A percentile compares a stretch with the other conserved stretches of the same genome.
Conservation (phyloP, 2,113 vertebrate species). For the Paedocypris sp. region DNA sequence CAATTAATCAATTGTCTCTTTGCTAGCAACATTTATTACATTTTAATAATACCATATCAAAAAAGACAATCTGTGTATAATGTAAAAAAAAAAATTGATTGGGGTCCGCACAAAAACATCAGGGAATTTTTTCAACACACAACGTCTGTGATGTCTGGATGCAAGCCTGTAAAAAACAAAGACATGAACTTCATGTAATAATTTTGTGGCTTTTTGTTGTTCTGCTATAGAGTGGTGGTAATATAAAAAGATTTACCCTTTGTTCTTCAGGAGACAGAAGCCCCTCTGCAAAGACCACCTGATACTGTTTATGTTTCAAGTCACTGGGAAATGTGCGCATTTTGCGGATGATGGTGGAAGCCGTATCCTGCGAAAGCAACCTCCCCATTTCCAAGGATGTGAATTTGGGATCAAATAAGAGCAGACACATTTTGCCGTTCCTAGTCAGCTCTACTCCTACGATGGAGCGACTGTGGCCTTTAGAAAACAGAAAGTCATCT, state of each 20-base stretch:
- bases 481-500: neutral
- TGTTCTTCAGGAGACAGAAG: slow-evolving; percentile 74
- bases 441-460: slow-evolving; percentile 83
- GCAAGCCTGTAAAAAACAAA: slow-evolving; percentile 55
- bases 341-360: slow-evolving; percentile 48
- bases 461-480: slow-evolving; percentile 83
- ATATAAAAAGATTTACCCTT: slow-evolving; percentile 57
- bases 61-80: no score
- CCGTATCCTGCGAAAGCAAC: slow-evolving; percentile 55
- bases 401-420: slow-evolving; percentile 78
- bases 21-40: no score
- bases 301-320: slow-evolving; percentile 86
- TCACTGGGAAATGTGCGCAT: slow-evolving; percentile 63
- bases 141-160: slow-evolving; percentile 68
- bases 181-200: no score
- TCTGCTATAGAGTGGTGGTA: no score
- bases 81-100: no score
- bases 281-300: slow-evolving; percentile 74
- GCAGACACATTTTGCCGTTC: slow-evolving; percentile 71
- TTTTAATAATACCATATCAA: no score
- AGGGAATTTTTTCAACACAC: slow-evolving; percentile 77
- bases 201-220: no score
- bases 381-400: slow-evolving; percentile 68
- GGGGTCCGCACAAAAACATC: slow-evolving; percentile 36
- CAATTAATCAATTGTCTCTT: no score